A percentile compares a stretch with the other conserved stretches of the same genome.
These are phyloP conservation scores for Bombylius major DNA, from an alignment of 2,888 invertebrate species.

Conservation along the genomic window DNA sequence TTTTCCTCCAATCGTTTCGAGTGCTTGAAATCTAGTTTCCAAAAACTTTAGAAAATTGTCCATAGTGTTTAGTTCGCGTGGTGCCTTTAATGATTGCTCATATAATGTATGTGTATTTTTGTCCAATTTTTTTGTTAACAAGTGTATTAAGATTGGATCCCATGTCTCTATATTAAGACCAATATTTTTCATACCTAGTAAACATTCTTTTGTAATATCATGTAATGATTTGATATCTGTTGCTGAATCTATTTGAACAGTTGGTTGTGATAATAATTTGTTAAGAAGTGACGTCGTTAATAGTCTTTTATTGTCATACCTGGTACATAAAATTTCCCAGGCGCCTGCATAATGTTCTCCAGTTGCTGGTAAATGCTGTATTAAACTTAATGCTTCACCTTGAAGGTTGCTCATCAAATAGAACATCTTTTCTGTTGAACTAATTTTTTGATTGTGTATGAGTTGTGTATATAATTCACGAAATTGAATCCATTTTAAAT, in stretches of 20 bases:
- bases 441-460: too few species aligned
- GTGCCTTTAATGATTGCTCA: too few species aligned
- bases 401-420: too few species aligned
- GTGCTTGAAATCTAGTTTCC: background rate
- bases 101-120: background rate
- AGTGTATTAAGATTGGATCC: background rate
- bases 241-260: too few species aligned
- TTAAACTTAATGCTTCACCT: background rate
- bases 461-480: too few species aligned
- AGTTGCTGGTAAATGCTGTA: background rate
- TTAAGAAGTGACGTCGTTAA: background rate
- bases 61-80: background rate
- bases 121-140: background rate
- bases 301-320: background rate
- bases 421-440: too few species aligned
- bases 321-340: background rate
- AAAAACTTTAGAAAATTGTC: background rate
- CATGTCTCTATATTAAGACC: background rate
- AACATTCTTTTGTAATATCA: too few species aligned
- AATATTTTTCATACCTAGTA: too few species aligned
- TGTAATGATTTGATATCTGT: too few species aligned
- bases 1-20: too few species aligned
- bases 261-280: background rate
- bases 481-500: too few species aligned
- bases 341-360: background rate